Evolutionary conservation across 2,113 vertebrate species (phyloP).

Genomic region (Pangasianodon hypophthalmus): DNA sequence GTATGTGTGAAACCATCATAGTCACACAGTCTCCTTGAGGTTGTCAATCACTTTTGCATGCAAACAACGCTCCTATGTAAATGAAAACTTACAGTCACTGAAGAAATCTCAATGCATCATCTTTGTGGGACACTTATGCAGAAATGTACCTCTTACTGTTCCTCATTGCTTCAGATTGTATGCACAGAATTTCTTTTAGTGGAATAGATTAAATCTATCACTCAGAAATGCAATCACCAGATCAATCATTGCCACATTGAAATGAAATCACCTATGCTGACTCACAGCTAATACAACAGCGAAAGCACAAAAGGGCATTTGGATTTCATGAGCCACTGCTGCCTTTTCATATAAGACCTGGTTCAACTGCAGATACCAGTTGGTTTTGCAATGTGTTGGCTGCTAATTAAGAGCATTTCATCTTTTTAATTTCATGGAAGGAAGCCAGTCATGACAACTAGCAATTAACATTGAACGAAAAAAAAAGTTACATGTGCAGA

Average conservation of each 20-base stretch:
- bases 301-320: neutral
- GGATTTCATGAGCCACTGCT: neutral
- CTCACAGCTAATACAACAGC: neutral
- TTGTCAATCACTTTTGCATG: too few species aligned
- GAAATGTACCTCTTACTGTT: neutral
- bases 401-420: constrained; percentile 40
- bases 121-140: neutral
- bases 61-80: neutral
- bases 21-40: neutral
- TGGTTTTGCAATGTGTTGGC: neutral
- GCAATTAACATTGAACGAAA: constrained; percentile 41
- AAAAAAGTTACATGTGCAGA: constrained; percentile 39
- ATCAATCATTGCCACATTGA: neutral
- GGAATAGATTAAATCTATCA: neutral
- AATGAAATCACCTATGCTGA: neutral
- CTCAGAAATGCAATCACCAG: constrained; percentile 34
- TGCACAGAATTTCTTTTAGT: neutral
- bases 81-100: neutral
- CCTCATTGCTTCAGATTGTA: neutral
- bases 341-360: constrained; percentile 8
- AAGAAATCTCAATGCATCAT: neutral
- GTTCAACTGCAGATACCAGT: neutral
- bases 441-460: constrained; percentile 43
- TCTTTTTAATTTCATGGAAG: constrained; percentile 37
- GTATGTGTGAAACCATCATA: neutral